Conservation (phyloP, 2,113 vertebrate genomes). For the Phalacrocorax pelagicus region DNA sequence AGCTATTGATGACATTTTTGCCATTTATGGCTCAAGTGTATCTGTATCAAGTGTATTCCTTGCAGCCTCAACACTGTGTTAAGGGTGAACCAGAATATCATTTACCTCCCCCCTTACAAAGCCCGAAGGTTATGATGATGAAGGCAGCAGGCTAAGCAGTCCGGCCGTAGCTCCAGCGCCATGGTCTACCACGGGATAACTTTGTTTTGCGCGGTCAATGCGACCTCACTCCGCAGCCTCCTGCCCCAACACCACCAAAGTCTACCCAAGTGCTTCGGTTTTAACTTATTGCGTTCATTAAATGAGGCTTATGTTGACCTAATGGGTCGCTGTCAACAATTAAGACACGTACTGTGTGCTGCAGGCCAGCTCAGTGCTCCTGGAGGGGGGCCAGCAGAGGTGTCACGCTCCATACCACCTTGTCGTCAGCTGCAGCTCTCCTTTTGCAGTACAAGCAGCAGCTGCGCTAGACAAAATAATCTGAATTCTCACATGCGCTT, state of each 20-base stretch:
- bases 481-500: constrained; percentile 65
- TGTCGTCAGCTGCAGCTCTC: constrained; percentile 72
- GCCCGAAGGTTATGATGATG: not conserved
- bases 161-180: constrained; percentile 31
- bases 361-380: constrained; percentile 36
- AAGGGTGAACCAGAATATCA: not conserved
- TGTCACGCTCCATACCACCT: constrained; percentile 73
- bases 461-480: constrained; percentile 72
- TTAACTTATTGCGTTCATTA: constrained; percentile 68
- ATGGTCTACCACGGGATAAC: constrained; percentile 56
- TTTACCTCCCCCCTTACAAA: not conserved
- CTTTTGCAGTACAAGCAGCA: constrained; percentile 73
- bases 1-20: not conserved
- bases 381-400: constrained; percentile 69
- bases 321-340: constrained; percentile 75
- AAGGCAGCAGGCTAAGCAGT: not conserved
- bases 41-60: too few relatives aligned
- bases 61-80: not conserved
- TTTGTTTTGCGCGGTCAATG: constrained; percentile 60
- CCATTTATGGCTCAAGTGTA: not conserved
- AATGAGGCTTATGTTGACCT: constrained; percentile 64
- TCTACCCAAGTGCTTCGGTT: constrained; percentile 34
- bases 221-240: constrained; percentile 40
- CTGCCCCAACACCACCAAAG: constrained; percentile 63
- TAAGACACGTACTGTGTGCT: constrained; percentile 70